A percentile compares a stretch with the other conserved stretches of the same genome.
Evolutionary conservation across 2,888 invertebrate species (phyloP).

Genomic region (Allolobophora icterica): DNA sequence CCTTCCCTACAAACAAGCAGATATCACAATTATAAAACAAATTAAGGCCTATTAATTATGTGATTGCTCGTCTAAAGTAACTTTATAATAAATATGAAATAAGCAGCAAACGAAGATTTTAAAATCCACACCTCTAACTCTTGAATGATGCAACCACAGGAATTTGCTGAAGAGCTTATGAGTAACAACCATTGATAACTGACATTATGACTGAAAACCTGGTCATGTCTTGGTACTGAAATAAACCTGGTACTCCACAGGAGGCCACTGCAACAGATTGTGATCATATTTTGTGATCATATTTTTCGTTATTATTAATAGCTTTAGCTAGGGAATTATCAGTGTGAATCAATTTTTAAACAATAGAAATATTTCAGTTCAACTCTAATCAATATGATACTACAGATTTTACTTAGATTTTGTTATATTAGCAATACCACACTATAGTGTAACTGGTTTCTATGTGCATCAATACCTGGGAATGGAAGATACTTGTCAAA

Average conservation of each 20-base stretch:
- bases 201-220: neutral
- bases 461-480: conserved; percentile 66
- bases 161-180: neutral
- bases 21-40: neutral
- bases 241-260: neutral
- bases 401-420: no score
- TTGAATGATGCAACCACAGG: neutral
- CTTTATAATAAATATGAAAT: neutral
- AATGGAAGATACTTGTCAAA: conserved; percentile 77
- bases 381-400: no score
- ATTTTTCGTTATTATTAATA: neutral
- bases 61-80: neutral
- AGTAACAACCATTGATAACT: neutral
- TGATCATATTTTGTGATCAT: neutral
- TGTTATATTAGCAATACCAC: no score
- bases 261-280: neutral
- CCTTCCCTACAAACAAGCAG: conserved; percentile 39
- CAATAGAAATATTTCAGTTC: no score
- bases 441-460: neutral
- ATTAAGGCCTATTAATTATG: neutral
- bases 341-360: neutral
- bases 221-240: neutral
- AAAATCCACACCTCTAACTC: neutral
- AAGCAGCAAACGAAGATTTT: neutral
- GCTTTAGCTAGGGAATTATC: no score